phyloP scores from a whole-genome alignment of 2,797 vertebrate genomes.

The Florisuga fusca region DNA sequence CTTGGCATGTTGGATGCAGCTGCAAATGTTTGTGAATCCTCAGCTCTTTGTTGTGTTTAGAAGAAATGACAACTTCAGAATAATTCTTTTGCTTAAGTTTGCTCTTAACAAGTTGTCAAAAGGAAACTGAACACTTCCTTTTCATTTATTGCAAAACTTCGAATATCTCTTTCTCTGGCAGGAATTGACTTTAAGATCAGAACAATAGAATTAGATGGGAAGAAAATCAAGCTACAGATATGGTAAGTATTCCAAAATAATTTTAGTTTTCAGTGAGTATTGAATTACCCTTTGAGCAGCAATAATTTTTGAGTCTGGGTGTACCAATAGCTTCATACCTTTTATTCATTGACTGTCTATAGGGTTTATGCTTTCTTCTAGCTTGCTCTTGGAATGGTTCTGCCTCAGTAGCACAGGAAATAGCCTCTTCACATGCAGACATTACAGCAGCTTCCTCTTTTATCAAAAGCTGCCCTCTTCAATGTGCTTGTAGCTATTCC shows the following conservation, averaged over 20 bases:
- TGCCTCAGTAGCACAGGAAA: background rate
- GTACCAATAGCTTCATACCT: background rate
- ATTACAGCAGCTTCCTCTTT: background rate
- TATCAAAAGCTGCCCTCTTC: background rate
- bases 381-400: background rate
- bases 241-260: slow-evolving; percentile 84
- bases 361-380: background rate
- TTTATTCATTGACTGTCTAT: background rate
- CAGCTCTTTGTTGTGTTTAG: slow-evolving; percentile 32
- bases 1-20: background rate
- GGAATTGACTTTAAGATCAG: slow-evolving; percentile 99
- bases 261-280: background rate
- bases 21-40: slow-evolving; percentile 24
- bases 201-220: slow-evolving; percentile 97
- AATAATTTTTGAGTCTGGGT: background rate
- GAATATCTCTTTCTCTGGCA: slow-evolving; percentile 76
- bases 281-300: background rate
- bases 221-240: slow-evolving; percentile 98
- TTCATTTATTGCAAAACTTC: slow-evolving; percentile 39
- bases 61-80: slow-evolving; percentile 39
- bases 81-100: slow-evolving; percentile 38
- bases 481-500: background rate
- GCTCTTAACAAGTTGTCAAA: background rate
- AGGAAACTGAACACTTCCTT: background rate
- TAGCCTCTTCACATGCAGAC: background rate